Evolutionary conservation across 2,113 vertebrate species (phyloP).

Genomic region (Semnornis frantzii): DNA sequence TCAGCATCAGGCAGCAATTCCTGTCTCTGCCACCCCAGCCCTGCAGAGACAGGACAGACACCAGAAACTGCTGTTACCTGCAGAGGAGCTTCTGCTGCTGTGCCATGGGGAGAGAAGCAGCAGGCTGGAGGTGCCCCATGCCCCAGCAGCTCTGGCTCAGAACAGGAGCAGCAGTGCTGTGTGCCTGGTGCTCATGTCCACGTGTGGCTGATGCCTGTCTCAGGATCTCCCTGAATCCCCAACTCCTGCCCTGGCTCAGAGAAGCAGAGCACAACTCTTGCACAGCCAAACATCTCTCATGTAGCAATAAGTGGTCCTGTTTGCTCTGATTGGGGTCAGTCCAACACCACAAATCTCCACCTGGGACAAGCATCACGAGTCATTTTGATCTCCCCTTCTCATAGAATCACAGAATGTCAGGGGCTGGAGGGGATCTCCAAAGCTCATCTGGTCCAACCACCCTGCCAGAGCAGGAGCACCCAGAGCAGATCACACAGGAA

Average conservation of each 20-base stretch:
- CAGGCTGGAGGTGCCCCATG: accelerated
- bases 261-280: background rate
- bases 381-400: background rate
- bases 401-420: too few relatives aligned
- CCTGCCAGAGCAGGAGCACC: too few relatives aligned
- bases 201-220: accelerated
- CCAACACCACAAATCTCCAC: background rate
- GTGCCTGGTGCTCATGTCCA: accelerated
- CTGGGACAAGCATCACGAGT: background rate
- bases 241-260: background rate
- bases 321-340: background rate
- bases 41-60: background rate
- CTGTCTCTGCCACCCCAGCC: background rate
- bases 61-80: background rate
- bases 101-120: background rate
- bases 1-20: background rate
- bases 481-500: too few relatives aligned
- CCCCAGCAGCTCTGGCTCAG: background rate
- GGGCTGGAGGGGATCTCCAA: too few relatives aligned
- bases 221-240: background rate
- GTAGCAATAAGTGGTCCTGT: background rate
- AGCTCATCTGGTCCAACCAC: too few relatives aligned
- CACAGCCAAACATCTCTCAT: background rate
- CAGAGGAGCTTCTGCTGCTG: background rate
- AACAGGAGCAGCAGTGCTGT: background rate